These are phyloP conservation scores for Crenuchus spilurus DNA, from an alignment of 2,797 vertebrate genomes.

Conservation along the genomic window DNA sequence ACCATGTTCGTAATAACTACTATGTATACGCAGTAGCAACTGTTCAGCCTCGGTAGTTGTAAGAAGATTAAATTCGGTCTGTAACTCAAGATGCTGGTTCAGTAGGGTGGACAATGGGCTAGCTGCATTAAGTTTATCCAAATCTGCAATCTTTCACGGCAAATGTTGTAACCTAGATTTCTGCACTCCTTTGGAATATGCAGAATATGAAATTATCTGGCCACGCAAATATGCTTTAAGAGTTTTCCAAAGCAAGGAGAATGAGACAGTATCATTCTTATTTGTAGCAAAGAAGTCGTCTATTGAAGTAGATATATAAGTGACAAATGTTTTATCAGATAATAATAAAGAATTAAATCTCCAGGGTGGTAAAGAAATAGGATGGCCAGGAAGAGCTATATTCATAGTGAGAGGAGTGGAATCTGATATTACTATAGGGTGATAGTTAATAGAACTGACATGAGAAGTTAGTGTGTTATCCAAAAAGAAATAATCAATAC, in stretches of 20 bases:
- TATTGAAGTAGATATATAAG: no score
- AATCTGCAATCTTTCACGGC: background rate
- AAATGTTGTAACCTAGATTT: background rate
- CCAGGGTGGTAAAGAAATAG: no score
- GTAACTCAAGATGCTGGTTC: background rate
- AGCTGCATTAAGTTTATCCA: background rate
- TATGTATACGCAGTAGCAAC: background rate
- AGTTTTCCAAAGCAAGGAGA: no score
- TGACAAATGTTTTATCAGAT: no score
- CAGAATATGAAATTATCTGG: no score
- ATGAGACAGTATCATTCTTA: no score
- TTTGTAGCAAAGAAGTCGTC: no score
- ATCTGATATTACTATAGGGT: background rate
- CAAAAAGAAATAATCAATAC: background rate
- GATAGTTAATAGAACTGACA: background rate
- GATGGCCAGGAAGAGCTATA: no score
- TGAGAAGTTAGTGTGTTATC: background rate
- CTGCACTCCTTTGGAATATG: no score
- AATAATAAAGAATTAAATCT: no score
- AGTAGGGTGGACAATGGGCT: background rate
- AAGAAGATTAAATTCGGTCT: background rate
- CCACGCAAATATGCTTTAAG: no score
- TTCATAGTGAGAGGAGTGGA: no score
- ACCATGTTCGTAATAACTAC: background rate
- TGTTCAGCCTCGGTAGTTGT: background rate